Evolutionary conservation across 2,113 vertebrate species (phyloP), one percentile per base, ranked within the genome.

Genomic region (Prionailurus bengalensis): DNA sequence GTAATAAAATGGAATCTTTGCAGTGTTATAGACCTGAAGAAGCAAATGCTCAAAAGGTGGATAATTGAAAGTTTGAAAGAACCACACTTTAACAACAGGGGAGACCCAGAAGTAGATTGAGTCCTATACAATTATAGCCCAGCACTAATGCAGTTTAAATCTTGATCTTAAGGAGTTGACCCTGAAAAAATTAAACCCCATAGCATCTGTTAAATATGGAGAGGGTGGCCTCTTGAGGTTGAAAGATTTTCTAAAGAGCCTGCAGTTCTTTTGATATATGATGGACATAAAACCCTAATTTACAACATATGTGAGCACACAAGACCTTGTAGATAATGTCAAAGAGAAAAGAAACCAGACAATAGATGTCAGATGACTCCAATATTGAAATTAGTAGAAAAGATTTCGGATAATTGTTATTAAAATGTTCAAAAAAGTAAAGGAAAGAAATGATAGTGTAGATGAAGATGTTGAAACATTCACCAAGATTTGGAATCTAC

Each of bases 21-120:
- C 2, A 23, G 2, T 8, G 17, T 48, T 10, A 23, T 10, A 51
- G 27, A 31, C 7, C 36, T 55, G 0, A 55, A 16, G 11, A 36
- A 19, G 1, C 36, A 65, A 53, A 33, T 51, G 36, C 4, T 66
- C 10, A 61, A 6, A 23, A 36, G 23, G 15, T 23, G 33, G 71
- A 7, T 29, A 71, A 45, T 3, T 48, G 4, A 66, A 88, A 68
- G 27, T 79, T 10, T 33, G 9, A 0, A n/a, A 79, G 17, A 17
- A 0, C 0, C 5, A 2, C 21, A 21, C 3, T 39, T 11, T 15
- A 33, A 87, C 29, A 51, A 71, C 0, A 63, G 51, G 33, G 6
- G 31, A 42, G 11, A 70, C 12, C 5, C 14, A 48, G 68, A 85
- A 29, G 4, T 31, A 58, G 36, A 25, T 0, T 17, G 61, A 78